A percentile compares a stretch with the other conserved stretches of the same genome.
phyloP scores from a whole-genome alignment of 2,888 invertebrate species.

The Catocala fraxini region DNA sequence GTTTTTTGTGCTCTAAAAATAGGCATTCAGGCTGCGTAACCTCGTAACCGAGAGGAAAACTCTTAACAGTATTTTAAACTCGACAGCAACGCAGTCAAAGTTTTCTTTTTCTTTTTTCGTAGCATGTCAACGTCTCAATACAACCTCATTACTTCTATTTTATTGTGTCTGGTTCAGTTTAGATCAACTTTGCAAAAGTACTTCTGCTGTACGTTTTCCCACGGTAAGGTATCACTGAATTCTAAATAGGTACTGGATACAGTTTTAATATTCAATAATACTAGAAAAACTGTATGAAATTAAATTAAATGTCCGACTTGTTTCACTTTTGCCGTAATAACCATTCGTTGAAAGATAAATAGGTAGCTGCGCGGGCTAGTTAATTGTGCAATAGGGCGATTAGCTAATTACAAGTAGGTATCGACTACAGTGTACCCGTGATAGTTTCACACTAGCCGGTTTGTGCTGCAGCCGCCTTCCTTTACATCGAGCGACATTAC shows the following conservation, averaged over 20 bases:
- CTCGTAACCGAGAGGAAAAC: conserved; percentile 35
- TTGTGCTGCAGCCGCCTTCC: conserved; percentile 11
- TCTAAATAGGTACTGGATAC: conserved; percentile 29
- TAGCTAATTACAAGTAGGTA: conserved; percentile 63
- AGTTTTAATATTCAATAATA: conserved; percentile 38
- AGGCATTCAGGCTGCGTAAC: conserved; percentile 49
- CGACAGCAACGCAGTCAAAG: not conserved
- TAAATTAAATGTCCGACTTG: conserved; percentile 55
- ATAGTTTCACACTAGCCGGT: conserved; percentile 31
- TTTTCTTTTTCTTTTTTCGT: conserved; percentile 9
- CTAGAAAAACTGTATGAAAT: conserved; percentile 52
- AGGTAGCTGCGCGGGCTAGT: conserved; percentile 41
- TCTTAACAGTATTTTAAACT: conserved; percentile 17
- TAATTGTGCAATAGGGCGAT: conserved; percentile 62
- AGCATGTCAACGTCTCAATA: conserved; percentile 2
- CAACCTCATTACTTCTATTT: conserved; percentile 3
- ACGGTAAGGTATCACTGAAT: conserved; percentile 29
- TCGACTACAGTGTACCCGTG: conserved; percentile 37
- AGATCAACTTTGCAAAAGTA: not conserved
- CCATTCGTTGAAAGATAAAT: conserved; percentile 46
- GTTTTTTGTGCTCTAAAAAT: conserved; percentile 51
- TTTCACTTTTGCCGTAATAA: conserved; percentile 50
- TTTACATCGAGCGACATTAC: conserved; percentile 23
- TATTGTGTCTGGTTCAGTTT: conserved; percentile 2
- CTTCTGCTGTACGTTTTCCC: conserved; percentile 34